Base-by-base conservation (phyloP, 2,797 vertebrate genomes). In the Liparis tanakae region DNA sequence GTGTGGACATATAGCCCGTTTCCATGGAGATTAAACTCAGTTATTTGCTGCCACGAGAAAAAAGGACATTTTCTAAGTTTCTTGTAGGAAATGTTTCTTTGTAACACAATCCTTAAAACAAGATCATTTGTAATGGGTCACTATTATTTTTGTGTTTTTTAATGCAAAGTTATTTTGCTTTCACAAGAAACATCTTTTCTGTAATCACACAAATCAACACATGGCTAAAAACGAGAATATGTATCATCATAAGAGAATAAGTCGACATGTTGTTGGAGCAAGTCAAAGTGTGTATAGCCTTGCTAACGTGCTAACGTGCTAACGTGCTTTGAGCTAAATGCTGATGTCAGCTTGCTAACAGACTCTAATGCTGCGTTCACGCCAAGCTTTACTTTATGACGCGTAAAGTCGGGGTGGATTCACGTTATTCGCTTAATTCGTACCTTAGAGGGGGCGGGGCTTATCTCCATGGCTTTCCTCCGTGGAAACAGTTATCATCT, bases 321-420 rank as follows among this genome's bases (percentile, higher is more conserved):
- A 17, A 6, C 1, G 17, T 56, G 43, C 0, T 22, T 39, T 60
- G 14, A 8, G 25, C 53, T 53, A 17, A 63, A 64, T 17, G 6
- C 56, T 72, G 67, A 64, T 56, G 22, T 53, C 20, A 61, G 22
- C 67, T 74, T 79, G 72, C 64, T 56, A 67, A 67, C 7, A 44
- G 46, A 17, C 22, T 70, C 30, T 36, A 1, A 30, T 30, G 25
- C 25, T 30, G 25, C 25, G 25, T 4, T 30, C 25, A 30, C 25
- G 25, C 25, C 25, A 30, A 30, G 25, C 25, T 30, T 30, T 30
- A 30, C 25, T 30, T 30, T 30, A 30, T 4, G 25, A 30, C 25
- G n/a, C n/a, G n/a, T n/a, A n/a, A 30, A 30, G 25, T 30, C 4
- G 25, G 25, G 25, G 25, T 30, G 25, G 25, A 30, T 30, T 30